Conservation (phyloP, 1,140 invertebrate species). For the Diploscapter pachys region DNA sequence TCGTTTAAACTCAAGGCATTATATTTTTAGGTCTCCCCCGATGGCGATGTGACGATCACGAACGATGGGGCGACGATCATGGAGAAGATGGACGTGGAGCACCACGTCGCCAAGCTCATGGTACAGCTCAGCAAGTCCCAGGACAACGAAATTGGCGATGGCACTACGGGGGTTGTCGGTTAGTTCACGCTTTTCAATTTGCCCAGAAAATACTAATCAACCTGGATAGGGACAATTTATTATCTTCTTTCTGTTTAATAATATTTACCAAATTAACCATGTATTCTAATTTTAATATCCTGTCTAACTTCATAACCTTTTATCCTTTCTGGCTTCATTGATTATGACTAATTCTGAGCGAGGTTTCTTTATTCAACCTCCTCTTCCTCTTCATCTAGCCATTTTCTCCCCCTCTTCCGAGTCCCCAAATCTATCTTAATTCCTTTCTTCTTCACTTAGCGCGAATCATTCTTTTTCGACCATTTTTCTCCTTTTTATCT, state of each 20-base stretch:
- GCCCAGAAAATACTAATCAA: neutral
- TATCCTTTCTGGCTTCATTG: neutral
- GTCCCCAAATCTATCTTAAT: no score
- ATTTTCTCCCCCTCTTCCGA: neutral
- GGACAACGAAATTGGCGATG: constrained; percentile 99
- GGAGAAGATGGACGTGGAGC: constrained; percentile 97
- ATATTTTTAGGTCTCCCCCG: constrained; percentile 63
- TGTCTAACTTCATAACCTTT: neutral
- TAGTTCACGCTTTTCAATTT: constrained; percentile 32
- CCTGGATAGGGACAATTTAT: neutral
- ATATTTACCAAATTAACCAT: neutral
- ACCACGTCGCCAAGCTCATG: constrained; percentile 96
- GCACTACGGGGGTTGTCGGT: constrained; percentile 96
- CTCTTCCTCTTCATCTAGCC: constrained; percentile 17
- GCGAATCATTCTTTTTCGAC: no score
- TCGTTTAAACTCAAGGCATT: neutral
- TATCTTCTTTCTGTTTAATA: neutral
- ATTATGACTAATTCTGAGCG: neutral
- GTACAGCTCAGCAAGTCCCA: constrained; percentile 97
- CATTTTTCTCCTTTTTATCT: no score
- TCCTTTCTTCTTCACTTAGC: no score
- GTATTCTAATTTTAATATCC: neutral
- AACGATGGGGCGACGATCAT: constrained; percentile 99
- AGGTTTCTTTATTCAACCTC: neutral
- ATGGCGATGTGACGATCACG: constrained; percentile 95